phyloP scores from a whole-genome alignment of 1,140 invertebrate genomes.

The Piezodorus guildinii region DNA sequence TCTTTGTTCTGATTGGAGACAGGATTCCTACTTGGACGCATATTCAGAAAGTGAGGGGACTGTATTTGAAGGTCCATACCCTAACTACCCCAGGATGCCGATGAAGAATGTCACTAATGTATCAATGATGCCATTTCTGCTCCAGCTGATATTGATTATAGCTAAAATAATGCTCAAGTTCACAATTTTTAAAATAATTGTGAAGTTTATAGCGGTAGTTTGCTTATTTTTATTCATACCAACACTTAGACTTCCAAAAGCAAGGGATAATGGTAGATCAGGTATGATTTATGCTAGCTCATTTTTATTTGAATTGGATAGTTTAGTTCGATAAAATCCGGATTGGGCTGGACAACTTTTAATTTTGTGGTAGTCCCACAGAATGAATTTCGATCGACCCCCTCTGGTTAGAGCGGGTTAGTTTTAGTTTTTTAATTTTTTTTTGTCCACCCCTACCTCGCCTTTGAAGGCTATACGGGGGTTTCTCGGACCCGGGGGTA shows the following conservation, averaged over 20 bases:
- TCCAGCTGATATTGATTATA: constrained; percentile 10
- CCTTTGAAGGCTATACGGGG: too few species aligned
- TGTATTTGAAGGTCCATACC: constrained; percentile 6
- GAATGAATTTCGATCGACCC: too few species aligned
- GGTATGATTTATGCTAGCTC: too few species aligned
- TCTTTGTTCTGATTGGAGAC: neutral
- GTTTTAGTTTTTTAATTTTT: too few species aligned
- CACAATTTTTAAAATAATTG: constrained; percentile 62
- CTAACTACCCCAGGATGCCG: constrained; percentile 10
- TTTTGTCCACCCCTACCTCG: too few species aligned
- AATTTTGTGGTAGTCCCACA: too few species aligned
- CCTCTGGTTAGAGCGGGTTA: too few species aligned
- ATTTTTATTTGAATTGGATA: too few species aligned
- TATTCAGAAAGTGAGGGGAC: constrained; percentile 3
- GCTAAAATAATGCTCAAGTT: constrained; percentile 54
- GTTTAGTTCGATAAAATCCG: too few species aligned
- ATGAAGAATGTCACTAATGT: neutral
- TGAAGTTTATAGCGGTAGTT: constrained; percentile 60
- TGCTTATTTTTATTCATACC: constrained; percentile 62
- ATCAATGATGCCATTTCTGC: neutral
- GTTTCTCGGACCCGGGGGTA: too few species aligned
- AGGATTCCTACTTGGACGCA: constrained; percentile 15
- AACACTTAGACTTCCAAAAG: constrained; percentile 28
- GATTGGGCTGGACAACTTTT: too few species aligned
- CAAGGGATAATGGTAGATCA: too few species aligned